phyloP scores from a whole-genome alignment of 2,888 invertebrate species.

The Chamaedrilus cognettii region DNA sequence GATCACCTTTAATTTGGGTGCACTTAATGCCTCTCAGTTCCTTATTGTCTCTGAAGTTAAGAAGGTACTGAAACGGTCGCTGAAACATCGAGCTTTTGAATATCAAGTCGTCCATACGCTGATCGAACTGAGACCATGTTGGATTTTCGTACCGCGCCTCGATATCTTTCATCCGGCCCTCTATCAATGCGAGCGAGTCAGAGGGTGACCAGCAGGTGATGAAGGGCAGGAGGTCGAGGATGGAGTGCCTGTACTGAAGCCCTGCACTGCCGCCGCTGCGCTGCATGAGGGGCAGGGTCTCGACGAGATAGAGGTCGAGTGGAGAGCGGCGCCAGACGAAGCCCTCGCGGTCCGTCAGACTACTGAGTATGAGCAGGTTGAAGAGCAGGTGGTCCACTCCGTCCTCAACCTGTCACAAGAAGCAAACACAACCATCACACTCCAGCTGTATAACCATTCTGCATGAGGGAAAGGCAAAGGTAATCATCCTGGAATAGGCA shows the following conservation, averaged over 20 bases:
- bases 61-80: slow-evolving; percentile 45
- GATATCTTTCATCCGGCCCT: too few relatives aligned
- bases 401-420: slow-evolving; percentile 46
- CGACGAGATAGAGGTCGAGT: slow-evolving; percentile 47
- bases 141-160: slow-evolving; percentile 1
- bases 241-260: slow-evolving; percentile 22
- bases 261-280: too few relatives aligned
- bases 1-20: too few relatives aligned
- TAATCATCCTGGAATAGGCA: too few relatives aligned
- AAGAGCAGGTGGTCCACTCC: slow-evolving; percentile 47
- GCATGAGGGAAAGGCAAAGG: too few relatives aligned
- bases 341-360: slow-evolving; percentile 44
- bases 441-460: too few relatives aligned
- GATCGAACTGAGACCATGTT: slow-evolving; percentile 21
- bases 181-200: too few relatives aligned
- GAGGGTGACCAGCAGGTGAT: slow-evolving; percentile 44
- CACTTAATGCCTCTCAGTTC: too few relatives aligned
- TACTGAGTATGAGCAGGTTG: slow-evolving; percentile 46
- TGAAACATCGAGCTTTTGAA: slow-evolving; percentile 43
- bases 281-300: slow-evolving; percentile 44
- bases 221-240: slow-evolving; percentile 42
- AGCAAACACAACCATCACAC: too few relatives aligned
- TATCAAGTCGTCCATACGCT: slow-evolving; percentile 43
- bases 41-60: too few relatives aligned
- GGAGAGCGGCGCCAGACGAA: slow-evolving; percentile 46